phyloP scores from a whole-genome alignment of 2,888 invertebrate genomes.

The Stenolophus ochropezus region DNA sequence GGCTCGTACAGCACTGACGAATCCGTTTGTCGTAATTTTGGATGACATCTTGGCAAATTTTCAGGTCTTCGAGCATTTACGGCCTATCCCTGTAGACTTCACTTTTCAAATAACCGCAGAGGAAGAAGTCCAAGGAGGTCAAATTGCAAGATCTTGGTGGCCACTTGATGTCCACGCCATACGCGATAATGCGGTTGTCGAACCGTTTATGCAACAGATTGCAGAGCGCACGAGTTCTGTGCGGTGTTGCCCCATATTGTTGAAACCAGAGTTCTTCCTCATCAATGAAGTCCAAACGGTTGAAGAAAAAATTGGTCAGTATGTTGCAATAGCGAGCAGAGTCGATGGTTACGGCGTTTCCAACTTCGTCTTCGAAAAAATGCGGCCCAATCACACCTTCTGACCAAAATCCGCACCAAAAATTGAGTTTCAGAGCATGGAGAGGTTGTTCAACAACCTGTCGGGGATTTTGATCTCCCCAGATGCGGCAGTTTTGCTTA shows the following conservation, averaged over 20 bases:
- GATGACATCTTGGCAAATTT: too few relatives aligned
- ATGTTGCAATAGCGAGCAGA: not conserved
- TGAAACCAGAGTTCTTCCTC: slow-evolving; percentile 56
- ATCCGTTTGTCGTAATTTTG: too few relatives aligned
- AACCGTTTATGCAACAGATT: not conserved
- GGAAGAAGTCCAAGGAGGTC: too few relatives aligned
- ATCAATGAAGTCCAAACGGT: not conserved
- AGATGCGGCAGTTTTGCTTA: slow-evolving; percentile 2
- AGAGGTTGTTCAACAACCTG: slow-evolving; percentile 2
- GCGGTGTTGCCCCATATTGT: slow-evolving; percentile 61
- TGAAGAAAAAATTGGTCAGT: not conserved
- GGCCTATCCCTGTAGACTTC: too few relatives aligned
- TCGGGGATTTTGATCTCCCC: not conserved
- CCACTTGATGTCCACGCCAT: too few relatives aligned
- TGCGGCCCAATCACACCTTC: not conserved
- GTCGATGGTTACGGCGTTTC: slow-evolving; percentile 25
- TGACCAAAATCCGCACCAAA: slow-evolving; percentile 2
- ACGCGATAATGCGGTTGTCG: not conserved
- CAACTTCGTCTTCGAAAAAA: slow-evolving; percentile 1
- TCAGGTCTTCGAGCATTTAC: too few relatives aligned
- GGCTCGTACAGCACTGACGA: too few relatives aligned
- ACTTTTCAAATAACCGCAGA: too few relatives aligned
- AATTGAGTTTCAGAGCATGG: not conserved
- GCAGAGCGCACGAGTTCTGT: slow-evolving; percentile 5
- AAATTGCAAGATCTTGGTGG: too few relatives aligned